Percentiles rank a stretch among this genome's conserved stretches.
Evolutionary conservation across 2,888 invertebrate species (phyloP).

Genomic region (Rhaphigaster nebulosa): DNA sequence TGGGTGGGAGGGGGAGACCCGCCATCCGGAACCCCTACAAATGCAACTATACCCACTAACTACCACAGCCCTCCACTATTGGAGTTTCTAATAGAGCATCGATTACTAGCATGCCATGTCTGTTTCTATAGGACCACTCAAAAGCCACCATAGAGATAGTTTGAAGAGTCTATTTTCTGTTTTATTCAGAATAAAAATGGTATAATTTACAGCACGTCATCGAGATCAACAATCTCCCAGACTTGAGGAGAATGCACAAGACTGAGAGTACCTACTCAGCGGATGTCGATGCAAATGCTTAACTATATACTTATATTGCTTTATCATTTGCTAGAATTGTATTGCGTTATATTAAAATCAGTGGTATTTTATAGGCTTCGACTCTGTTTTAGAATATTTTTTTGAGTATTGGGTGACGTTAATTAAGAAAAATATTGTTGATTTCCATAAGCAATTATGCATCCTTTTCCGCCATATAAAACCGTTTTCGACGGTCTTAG

Average conservation of each 20-base stretch:
- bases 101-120: constrained; percentile 35
- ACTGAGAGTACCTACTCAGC: not conserved
- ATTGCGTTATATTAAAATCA: too few relatives aligned
- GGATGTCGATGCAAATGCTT: not conserved
- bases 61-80: constrained; percentile 25
- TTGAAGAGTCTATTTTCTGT: not conserved
- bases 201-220: not conserved
- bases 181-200: not conserved
- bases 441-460: too few relatives aligned
- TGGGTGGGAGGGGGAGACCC: not conserved
- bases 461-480: too few relatives aligned
- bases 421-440: too few relatives aligned
- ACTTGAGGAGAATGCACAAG: not conserved
- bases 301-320: too few relatives aligned
- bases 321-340: too few relatives aligned
- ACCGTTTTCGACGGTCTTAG: too few relatives aligned
- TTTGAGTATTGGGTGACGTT: too few relatives aligned
- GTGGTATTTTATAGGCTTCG: too few relatives aligned
- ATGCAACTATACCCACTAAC: constrained; percentile 24
- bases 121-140: constrained; percentile 35
- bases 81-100: constrained; percentile 14
- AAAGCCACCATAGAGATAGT: not conserved
- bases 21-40: constrained; percentile 39
- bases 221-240: not conserved
- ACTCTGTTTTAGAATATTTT: too few relatives aligned